Percentiles rank a stretch among this genome's conserved stretches.
Conservation (phyloP, 2,797 vertebrate species). For the Poeciliopsis paucimaculata region DNA sequence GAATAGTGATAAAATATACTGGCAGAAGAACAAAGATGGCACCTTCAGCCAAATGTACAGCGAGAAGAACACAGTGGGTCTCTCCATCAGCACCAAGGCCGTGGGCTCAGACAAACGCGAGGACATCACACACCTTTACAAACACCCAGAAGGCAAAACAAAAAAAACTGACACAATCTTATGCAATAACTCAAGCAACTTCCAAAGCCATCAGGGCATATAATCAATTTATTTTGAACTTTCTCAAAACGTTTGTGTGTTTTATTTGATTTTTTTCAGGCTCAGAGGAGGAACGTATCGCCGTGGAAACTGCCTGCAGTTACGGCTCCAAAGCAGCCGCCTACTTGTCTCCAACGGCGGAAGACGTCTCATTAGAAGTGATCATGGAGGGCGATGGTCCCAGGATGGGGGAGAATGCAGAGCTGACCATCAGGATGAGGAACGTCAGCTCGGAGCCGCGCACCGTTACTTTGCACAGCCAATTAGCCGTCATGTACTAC, state of each 20-base stretch:
- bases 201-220: neutral
- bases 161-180: neutral
- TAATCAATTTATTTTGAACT: too few species aligned
- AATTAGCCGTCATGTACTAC: conserved; percentile 89
- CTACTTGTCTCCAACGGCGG: conserved; percentile 69
- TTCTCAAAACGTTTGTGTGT: neutral
- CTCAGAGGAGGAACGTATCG: conserved; percentile 87
- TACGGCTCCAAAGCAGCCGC: conserved; percentile 85
- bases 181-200: neutral
- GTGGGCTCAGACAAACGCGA: conserved; percentile 81
- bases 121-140: conserved; percentile 88
- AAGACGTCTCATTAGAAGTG: conserved; percentile 83
- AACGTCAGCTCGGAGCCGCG: conserved; percentile 82
- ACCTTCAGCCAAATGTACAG: conserved; percentile 85
- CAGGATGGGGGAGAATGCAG: conserved; percentile 81
- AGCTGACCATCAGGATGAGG: conserved; percentile 76
- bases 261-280: conserved; percentile 66
- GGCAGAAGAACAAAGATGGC: conserved; percentile 85
- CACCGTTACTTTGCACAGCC: conserved; percentile 80
- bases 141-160: conserved; percentile 86
- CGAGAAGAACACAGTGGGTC: conserved; percentile 87
- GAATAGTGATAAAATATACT: conserved; percentile 94
- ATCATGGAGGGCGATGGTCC: conserved; percentile 80
- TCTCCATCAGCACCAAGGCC: conserved; percentile 88
- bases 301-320: conserved; percentile 87